Base-by-base conservation (phyloP, 2,888 invertebrate species). In the Lochmaea crataegi region DNA sequence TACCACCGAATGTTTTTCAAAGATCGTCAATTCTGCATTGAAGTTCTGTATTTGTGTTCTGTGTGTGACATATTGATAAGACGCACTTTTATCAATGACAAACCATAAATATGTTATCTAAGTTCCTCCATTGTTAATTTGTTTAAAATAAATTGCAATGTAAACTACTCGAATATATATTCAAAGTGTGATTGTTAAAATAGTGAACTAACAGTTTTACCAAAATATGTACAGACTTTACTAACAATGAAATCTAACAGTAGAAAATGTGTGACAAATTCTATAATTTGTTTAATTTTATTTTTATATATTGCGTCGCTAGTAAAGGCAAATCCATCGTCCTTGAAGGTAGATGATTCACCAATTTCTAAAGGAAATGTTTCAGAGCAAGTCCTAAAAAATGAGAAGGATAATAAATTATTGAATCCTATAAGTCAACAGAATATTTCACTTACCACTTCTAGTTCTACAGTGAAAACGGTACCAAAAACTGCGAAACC, bases 231-330 rank as follows among this genome's bases (percentile, higher is more conserved):
- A 64, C 53, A 63, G 22, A 22, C 18, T 53, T n/a, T 64, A 61
- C 57, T 61, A 71, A 73, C 16, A 18, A 77, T 76, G 77, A 72
- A 69, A 64, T 57, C 71, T 45, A 72, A 74, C 12, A 63, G 61
- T 26, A 63, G 42, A 71, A 69, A 71, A 65, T 73, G 64, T 70
- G 65, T 64, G 22, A 66, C 73, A 32, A 71, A 57, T 60, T 76
- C 78, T 12, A 76, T 77, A 61, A 22, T 80, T 53, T 82, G 77
- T 75, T 80, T 82, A 61, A 64, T 81, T 14, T 73, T 82, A 42
- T 80, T 81, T 71, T 79, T 80, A 75, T 80, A 82, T 77, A 81
- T 81, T 81, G 81, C 79, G 32, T 80, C 81, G 38, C 69, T 78
- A 9, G 76, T 81, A 73, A 77, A 81, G 71, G 70, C 73, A 7